A percentile compares a stretch with the other conserved stretches of the same genome.
These are phyloP conservation scores for Dromiciops gliroides DNA, from an alignment of 2,113 vertebrate genomes.

Conservation along the genomic window DNA sequence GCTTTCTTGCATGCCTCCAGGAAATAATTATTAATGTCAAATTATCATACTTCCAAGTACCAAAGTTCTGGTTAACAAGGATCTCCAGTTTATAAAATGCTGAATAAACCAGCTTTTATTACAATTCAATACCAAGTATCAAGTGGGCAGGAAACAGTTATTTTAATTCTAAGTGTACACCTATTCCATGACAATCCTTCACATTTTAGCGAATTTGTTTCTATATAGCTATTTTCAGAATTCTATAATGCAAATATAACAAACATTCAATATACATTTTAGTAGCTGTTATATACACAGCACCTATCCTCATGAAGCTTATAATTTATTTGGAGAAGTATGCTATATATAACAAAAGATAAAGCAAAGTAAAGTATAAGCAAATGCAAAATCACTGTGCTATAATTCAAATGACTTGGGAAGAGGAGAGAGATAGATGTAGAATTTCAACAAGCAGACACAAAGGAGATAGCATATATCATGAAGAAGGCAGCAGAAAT, in stretches of 20 bases:
- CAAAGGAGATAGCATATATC: neutral
- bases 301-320: too few species aligned
- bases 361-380: neutral
- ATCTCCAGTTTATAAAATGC: constrained; percentile 13
- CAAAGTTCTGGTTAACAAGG: constrained; percentile 14
- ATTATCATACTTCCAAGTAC: constrained; percentile 26
- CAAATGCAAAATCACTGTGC: neutral
- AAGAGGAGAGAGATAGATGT: neutral
- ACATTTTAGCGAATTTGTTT: neutral
- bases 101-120: constrained; percentile 29
- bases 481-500: neutral
- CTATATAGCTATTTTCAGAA: neutral
- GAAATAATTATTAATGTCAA: constrained; percentile 25
- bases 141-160: constrained; percentile 23
- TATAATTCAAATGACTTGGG: neutral
- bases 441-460: neutral
- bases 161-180: constrained; percentile 36
- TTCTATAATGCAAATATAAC: neutral
- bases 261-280: neutral
- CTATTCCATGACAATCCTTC: neutral
- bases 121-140: constrained; percentile 38
- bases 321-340: too few species aligned
- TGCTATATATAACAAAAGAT: neutral
- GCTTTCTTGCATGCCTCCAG: neutral
- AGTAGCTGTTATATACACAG: neutral